Evolutionary conservation across 1,140 invertebrate genomes (phyloP).

Genomic region (Micrasema minimum): DNA sequence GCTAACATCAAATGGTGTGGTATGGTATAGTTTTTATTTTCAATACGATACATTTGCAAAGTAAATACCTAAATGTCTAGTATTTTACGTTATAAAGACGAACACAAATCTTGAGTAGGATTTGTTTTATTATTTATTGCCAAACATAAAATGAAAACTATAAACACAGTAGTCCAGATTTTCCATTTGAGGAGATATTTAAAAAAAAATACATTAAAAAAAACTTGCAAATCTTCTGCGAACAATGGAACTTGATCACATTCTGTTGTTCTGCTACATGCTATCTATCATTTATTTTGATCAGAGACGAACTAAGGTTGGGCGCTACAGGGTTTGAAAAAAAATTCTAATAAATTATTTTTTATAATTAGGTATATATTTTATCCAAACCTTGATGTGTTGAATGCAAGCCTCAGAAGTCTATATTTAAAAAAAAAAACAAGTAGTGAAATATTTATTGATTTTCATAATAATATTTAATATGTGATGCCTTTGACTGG

Average conservation of each 20-base stretch:
- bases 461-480: neutral
- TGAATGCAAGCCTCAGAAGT: neutral
- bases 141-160: too few species aligned
- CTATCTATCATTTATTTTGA: constrained; percentile 1
- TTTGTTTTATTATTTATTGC: too few species aligned
- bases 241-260: constrained; percentile 23
- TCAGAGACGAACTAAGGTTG: constrained; percentile 1
- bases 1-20: too few species aligned
- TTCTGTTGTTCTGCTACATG: constrained; percentile 19
- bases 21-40: too few species aligned
- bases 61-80: too few species aligned
- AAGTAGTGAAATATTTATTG: neutral
- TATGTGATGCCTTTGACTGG: too few species aligned
- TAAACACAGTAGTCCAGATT: too few species aligned
- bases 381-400: neutral
- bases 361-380: neutral
- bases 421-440: neutral
- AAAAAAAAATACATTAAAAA: too few species aligned
- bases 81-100: too few species aligned
- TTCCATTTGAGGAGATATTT: too few species aligned
- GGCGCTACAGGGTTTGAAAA: neutral
- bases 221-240: constrained; percentile 18
- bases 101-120: too few species aligned
- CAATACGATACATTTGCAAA: too few species aligned
- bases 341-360: neutral